A percentile compares a stretch with the other conserved stretches of the same genome.
These are phyloP conservation scores for Neodiprion pinetum DNA, from an alignment of 1,140 invertebrate species.

Conservation along the genomic window DNA sequence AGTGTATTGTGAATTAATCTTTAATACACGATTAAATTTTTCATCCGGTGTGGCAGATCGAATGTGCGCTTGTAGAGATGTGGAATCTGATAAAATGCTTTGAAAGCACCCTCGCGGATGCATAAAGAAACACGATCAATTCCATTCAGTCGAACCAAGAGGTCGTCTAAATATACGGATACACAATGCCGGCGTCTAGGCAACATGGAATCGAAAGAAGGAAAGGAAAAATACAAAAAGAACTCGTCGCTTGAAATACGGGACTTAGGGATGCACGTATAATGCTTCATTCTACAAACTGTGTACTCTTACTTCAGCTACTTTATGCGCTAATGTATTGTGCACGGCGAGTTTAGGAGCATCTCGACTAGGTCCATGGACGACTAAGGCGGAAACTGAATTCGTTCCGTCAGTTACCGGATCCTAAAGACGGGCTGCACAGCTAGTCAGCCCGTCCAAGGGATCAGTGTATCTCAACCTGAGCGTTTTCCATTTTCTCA, in stretches of 20 bases:
- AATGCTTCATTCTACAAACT: not conserved
- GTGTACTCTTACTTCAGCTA: not conserved
- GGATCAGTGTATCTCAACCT: not conserved
- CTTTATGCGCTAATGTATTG: not conserved
- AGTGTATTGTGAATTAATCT: not conserved
- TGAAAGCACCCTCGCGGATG: not conserved
- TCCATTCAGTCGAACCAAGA: not conserved
- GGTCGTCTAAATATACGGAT: not conserved
- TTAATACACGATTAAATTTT: slow-evolving; percentile 1
- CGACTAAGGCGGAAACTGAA: not conserved
- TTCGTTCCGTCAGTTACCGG: not conserved
- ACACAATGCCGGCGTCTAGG: not conserved
- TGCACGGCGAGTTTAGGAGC: not conserved
- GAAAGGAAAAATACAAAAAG: not conserved
- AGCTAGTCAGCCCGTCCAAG: not conserved
- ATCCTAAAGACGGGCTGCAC: not conserved
- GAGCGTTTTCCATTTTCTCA: too few species aligned
- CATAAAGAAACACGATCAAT: slow-evolving; percentile 1
- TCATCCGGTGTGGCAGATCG: not conserved
- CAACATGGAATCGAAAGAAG: too few species aligned
- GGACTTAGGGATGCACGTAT: not conserved
- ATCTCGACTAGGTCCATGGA: not conserved
- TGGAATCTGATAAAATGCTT: not conserved
- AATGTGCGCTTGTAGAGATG: not conserved
- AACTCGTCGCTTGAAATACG: not conserved